Percentiles rank a stretch among this genome's conserved stretches.
Evolutionary conservation across 2,797 vertebrate species (phyloP).

Genomic region (Muscicapa striata): DNA sequence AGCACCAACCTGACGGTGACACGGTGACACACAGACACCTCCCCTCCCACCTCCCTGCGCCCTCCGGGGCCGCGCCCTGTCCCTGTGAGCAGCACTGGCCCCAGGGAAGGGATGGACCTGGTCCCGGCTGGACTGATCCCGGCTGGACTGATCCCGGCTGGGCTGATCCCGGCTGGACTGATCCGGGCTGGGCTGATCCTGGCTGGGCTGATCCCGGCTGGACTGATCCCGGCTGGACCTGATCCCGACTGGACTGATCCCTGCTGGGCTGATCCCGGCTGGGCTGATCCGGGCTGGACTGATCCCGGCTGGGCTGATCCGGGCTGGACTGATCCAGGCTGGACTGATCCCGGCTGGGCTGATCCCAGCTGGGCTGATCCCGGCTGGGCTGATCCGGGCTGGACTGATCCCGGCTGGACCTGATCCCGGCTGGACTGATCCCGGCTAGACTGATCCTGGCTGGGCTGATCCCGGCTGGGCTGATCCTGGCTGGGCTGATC

Average conservation of each 20-base stretch:
- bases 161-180: accelerated
- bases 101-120: too few species aligned
- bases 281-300: neutral
- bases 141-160: neutral
- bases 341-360: too few species aligned
- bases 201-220: neutral
- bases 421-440: too few species aligned
- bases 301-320: too few species aligned
- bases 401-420: too few species aligned
- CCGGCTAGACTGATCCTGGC: too few species aligned
- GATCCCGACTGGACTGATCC: neutral
- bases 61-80: neutral
- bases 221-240: accelerated
- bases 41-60: neutral
- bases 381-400: too few species aligned
- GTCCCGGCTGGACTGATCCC: neutral
- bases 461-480: too few species aligned
- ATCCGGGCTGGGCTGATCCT: neutral
- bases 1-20: neutral
- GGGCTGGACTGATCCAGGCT: too few species aligned
- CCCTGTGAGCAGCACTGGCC: accelerated
- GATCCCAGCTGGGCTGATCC: too few species aligned
- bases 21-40: neutral
- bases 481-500: too few species aligned
- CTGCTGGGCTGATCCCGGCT: neutral